Conservation (phyloP, 1,140 invertebrate species). For the Papilio polyxenes region DNA sequence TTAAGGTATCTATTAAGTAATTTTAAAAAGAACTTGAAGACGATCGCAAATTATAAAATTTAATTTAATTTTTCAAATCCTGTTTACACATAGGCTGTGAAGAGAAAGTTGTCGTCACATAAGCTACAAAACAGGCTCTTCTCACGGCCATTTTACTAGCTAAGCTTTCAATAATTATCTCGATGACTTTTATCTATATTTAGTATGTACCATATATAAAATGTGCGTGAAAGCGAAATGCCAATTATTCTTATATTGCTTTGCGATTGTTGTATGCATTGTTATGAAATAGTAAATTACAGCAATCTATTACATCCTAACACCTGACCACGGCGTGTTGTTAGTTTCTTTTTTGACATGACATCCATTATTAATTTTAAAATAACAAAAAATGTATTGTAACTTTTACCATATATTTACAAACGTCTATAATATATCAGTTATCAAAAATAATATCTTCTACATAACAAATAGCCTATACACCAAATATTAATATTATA, state of each 20-base stretch:
- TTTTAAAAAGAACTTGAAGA: background rate
- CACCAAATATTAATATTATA: background rate
- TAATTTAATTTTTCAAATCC: conserved; percentile 34
- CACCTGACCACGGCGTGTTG: conserved; percentile 19
- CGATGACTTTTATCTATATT: conserved; percentile 41
- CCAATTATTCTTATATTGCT: conserved; percentile 53
- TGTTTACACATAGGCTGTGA: conserved; percentile 31
- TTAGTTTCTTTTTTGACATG: conserved; percentile 15
- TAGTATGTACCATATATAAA: conserved; percentile 35
- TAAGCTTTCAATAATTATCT: conserved; percentile 39
- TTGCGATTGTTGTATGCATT: conserved; percentile 54
- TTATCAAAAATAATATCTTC: background rate
- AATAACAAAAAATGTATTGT: background rate
- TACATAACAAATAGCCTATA: background rate
- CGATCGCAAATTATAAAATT: conserved; percentile 30
- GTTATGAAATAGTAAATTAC: conserved; percentile 44
- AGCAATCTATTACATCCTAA: conserved; percentile 44
- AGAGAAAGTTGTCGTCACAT: conserved; percentile 37
- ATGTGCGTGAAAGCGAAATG: conserved; percentile 52
- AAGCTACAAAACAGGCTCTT: conserved; percentile 38
- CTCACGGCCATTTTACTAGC: conserved; percentile 35
- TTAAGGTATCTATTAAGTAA: background rate
- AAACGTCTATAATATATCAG: background rate
- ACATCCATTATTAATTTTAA: background rate
- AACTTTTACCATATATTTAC: background rate